Percentiles rank a stretch among this genome's conserved stretches.
Evolutionary conservation across 1,140 invertebrate species (phyloP).

Genomic region (Eubasilissa regina): DNA sequence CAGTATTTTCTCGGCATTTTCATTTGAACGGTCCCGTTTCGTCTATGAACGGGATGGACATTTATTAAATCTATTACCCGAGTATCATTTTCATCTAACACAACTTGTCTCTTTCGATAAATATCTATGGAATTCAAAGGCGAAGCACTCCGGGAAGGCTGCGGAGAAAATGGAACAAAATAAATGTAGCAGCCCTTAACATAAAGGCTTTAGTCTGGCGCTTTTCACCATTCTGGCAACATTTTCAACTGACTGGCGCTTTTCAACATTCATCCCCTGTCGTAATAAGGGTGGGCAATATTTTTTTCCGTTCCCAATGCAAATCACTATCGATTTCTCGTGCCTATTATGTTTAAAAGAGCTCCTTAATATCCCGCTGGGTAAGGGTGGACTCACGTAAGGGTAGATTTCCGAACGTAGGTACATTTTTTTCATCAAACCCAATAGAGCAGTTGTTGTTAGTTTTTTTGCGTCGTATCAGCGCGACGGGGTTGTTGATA

Average conservation of each 20-base stretch:
- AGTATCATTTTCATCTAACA: background rate
- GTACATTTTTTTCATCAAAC: too few relatives aligned
- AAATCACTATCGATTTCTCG: background rate
- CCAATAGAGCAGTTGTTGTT: too few relatives aligned
- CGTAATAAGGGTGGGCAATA: background rate
- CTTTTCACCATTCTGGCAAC: background rate
- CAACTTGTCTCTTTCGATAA: background rate
- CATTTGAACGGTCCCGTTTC: too few relatives aligned
- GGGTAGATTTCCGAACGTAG: too few relatives aligned
- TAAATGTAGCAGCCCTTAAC: background rate
- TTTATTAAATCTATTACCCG: background rate
- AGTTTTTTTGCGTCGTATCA: too few relatives aligned
- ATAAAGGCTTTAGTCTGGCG: background rate
- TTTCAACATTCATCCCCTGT: background rate
- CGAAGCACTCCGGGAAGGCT: background rate
- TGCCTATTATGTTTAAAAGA: background rate
- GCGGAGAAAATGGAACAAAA: too few relatives aligned
- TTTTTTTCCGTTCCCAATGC: background rate
- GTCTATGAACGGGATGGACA: too few relatives aligned
- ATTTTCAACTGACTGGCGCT: background rate
- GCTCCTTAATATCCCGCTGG: too few relatives aligned
- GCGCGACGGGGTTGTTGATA: too few relatives aligned
- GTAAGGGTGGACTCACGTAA: too few relatives aligned
- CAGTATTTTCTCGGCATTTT: too few relatives aligned
- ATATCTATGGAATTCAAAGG: background rate